Evolutionary conservation across 2,888 invertebrate genomes (phyloP), one percentile per base, ranked within the genome.

Genomic region (Frankliniella intonsa): DNA sequence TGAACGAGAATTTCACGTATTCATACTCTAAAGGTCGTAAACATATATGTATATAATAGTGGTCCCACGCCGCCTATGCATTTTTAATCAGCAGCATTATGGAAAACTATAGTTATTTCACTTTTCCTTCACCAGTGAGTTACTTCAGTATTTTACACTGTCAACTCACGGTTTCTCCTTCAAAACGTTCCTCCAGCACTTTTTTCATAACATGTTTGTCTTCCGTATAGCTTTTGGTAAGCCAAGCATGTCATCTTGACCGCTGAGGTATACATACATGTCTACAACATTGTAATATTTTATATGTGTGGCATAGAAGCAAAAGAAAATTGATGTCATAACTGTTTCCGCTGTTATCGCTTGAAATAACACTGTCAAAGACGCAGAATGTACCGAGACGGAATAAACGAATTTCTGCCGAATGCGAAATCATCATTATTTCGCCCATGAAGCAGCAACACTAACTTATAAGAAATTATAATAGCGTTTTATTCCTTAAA

Each of bases 221-320:
- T 69, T 69, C 69, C 69, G 69, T 69, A n/a, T 69, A 19, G 69
- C 69, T 19, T 69, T n/a, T 55, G 9, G 55, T 19, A 19, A 55
- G 69, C 25, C 69, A 22, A 25, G 25, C 69, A 76, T 22, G 22
- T 76, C 12, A 22, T 76, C 25, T 22, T 22, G 69, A 76, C 69
- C 69, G 69, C 69, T 76, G 25, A n/a, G 69, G 69, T 76, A 76
- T 76, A 76, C 69, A 76, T 76, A 76, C 69, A 76, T 76, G 69
- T 76, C 22, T 76, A 76, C 69, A 55, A 14, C 11, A 76, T 25
- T 76, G 25, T 25, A 76, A 76, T 76, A 76, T 25, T 76, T 76
- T 76, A 76, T 69, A 69, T 76, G 69, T 76, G 69, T 76, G 69
- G 22, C 69, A 76, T 76, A 76, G 69, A 76, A 8, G 69, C 69